Base-by-base conservation (phyloP, 2,797 vertebrate genomes). In the Botia almorhae region DNA sequence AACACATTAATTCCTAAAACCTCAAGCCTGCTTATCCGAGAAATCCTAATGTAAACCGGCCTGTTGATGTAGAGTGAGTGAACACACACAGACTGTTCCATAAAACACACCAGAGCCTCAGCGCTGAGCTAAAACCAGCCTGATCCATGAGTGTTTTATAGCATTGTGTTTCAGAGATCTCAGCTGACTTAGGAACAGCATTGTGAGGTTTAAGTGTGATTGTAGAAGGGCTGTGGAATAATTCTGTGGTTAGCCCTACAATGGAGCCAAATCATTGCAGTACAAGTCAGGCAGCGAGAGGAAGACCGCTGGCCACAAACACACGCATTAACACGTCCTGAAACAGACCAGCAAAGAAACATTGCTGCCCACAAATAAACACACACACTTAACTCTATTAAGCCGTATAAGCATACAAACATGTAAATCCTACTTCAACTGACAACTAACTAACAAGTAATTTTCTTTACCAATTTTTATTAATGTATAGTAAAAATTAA, bases 41-140 rank as follows among this genome's bases (percentile, higher is more conserved):
- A 69, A 69, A 77, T 33, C 36, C 51, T 69, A 69, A 77, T 69
- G 75, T 67, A 50, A 69, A 33, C 11, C 65, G 60, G 76, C 2
- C 53, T 12, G 17, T 39, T 46, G 64, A 68, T 76, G 43, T 36
- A 68, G 29, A 67, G 51, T 26, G 29, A 67, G 51, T 26, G 26
- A 55, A 46, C 33, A 56, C 19, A 39, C 19, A 1, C n/a, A 1
- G 23, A 3, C 23, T 61, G 58, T n/a, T 36, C 60, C 60, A 14
- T 61, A 14, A 13, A 61, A 26, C 5, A 26, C 17, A 36, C 8
- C 43, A 63, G 26, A 29, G 58, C 11, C 5, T 7, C 2, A 0
- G 11, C 1, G 17, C 48, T 53, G 8, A 39, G 39, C 61, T 43
- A 4, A 2, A 76, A 7, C 33, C 48, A 43, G 26, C 0, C 48